phyloP scores from a whole-genome alignment of 2,888 invertebrate species.

The Lordiphosa fenestrarum region DNA sequence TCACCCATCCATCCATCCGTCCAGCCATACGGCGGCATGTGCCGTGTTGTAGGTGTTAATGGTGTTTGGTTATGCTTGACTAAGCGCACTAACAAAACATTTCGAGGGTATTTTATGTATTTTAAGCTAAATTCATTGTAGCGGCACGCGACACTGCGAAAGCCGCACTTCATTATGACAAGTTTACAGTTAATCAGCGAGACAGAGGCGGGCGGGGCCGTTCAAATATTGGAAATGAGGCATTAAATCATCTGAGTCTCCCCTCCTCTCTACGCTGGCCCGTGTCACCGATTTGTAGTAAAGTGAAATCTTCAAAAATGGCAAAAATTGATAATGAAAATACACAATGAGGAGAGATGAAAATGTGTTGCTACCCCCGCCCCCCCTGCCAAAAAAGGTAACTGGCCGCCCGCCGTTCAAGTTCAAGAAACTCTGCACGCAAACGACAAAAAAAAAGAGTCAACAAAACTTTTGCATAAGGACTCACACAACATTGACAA shows the following conservation, averaged over 20 bases:
- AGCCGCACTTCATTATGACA: conserved; percentile 42
- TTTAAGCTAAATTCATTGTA: background rate
- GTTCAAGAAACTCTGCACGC: conserved; percentile 61
- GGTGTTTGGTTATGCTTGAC: conserved; percentile 11
- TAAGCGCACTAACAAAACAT: conserved; percentile 2
- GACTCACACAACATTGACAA: conserved; percentile 35
- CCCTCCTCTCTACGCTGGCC: background rate
- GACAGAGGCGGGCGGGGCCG: conserved; percentile 12
- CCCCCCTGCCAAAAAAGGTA: conserved; percentile 46
- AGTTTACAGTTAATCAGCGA: conserved; percentile 40
- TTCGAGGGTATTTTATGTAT: too few relatives aligned
- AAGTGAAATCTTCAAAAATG: conserved; percentile 46
- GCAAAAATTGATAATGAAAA: conserved; percentile 33
- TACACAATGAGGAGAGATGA: conserved; percentile 15
- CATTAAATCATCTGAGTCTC: conserved; percentile 50
- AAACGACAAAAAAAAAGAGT: conserved; percentile 44
- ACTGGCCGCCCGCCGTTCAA: conserved; percentile 53
- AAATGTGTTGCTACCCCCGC: background rate
- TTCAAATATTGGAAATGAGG: conserved; percentile 54
- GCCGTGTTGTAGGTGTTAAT: conserved; percentile 8
- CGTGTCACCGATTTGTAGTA: conserved; percentile 12
- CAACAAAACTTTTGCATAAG: conserved; percentile 51
- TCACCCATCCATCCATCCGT: too few relatives aligned
- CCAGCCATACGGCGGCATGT: background rate
- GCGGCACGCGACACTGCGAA: conserved; percentile 33